These are phyloP conservation scores for Balanococcus diminutus DNA, from an alignment of 2,888 invertebrate species.

Conservation along the genomic window DNA sequence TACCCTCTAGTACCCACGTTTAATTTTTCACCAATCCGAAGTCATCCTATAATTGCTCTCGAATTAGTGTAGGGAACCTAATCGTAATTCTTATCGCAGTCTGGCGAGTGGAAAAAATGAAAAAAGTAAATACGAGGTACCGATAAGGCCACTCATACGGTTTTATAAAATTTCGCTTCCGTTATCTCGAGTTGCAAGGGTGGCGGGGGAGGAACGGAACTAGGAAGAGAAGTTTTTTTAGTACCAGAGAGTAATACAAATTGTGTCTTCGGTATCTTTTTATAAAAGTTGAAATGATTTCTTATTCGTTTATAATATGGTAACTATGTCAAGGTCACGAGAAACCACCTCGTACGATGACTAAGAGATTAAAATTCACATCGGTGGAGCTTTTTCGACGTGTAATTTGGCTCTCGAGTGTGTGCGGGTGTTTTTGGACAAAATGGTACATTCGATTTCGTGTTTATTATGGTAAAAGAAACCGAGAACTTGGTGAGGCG, in stretches of 20 bases:
- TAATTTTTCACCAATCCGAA: too few relatives aligned
- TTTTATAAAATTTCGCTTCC: too few relatives aligned
- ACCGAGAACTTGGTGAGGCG: too few relatives aligned
- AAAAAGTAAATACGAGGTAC: too few relatives aligned
- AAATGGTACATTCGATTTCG: background rate
- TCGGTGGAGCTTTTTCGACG: background rate
- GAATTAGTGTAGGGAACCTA: too few relatives aligned
- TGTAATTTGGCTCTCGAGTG: background rate
- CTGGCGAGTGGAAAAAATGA: too few relatives aligned
- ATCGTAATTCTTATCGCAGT: too few relatives aligned
- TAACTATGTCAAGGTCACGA: background rate
- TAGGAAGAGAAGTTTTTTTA: background rate
- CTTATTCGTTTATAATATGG: background rate
- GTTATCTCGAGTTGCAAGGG: too few relatives aligned
- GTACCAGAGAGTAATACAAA: background rate
- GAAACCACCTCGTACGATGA: background rate
- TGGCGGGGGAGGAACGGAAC: too few relatives aligned
- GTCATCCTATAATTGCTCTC: too few relatives aligned
- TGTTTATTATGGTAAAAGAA: background rate
- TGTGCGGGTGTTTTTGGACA: background rate
- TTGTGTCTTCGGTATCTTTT: background rate
- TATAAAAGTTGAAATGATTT: background rate
- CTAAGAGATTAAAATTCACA: background rate
- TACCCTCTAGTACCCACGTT: too few relatives aligned
- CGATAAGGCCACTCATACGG: too few relatives aligned